phyloP scores from a whole-genome alignment of 2,113 vertebrate genomes.

The Glareola pratincola region DNA sequence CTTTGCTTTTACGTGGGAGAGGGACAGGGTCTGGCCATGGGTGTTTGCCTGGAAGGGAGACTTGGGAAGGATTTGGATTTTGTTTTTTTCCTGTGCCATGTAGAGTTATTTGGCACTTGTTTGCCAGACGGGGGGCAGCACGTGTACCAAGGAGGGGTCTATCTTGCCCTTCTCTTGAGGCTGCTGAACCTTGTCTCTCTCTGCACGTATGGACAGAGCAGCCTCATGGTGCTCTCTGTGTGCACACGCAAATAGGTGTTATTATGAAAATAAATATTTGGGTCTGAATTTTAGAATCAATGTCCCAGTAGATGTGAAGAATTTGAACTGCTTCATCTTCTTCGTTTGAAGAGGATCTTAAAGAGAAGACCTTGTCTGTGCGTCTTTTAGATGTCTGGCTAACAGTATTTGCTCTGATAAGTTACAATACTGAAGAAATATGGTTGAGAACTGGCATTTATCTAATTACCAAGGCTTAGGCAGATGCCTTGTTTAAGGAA shows the following conservation, averaged over 20 bases:
- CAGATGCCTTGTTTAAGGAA: neutral
- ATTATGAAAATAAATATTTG: neutral
- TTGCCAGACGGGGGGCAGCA: neutral
- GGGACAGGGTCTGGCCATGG: accelerated
- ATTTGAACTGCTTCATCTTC: neutral
- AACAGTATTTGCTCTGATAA: neutral
- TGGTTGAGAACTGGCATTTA: neutral
- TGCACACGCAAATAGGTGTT: accelerated
- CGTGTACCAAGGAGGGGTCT: neutral
- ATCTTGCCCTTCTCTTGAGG: neutral
- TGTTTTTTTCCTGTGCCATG: neutral
- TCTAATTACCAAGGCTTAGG: neutral
- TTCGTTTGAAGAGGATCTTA: neutral
- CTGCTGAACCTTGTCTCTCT: neutral
- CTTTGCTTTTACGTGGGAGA: neutral
- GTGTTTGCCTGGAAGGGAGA: neutral
- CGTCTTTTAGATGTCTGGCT: neutral
- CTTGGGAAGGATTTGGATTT: neutral
- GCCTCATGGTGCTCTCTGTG: neutral
- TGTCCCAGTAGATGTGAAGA: neutral
- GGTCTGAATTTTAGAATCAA: neutral
- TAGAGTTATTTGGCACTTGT: neutral
- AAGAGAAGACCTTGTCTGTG: neutral
- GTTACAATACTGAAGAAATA: neutral
- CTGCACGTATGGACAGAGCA: neutral